A percentile compares a stretch with the other conserved stretches of the same genome.
phyloP scores from a whole-genome alignment of 1,140 invertebrate genomes.

The Onthophagus taurus region DNA sequence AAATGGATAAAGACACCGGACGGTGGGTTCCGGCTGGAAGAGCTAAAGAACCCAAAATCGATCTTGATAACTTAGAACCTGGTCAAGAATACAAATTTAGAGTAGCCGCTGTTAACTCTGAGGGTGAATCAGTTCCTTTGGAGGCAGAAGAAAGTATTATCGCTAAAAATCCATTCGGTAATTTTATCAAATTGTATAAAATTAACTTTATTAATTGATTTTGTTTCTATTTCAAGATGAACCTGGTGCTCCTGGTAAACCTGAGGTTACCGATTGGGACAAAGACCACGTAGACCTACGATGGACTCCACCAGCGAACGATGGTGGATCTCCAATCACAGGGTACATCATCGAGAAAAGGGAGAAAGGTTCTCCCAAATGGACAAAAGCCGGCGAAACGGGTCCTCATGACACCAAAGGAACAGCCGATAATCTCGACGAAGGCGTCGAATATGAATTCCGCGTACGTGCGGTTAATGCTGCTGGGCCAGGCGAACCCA shows the following conservation, averaged over 20 bases:
- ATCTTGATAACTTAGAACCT: slow-evolving; percentile 74
- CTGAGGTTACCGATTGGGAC: slow-evolving; percentile 88
- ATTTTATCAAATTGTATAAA: slow-evolving; percentile 21
- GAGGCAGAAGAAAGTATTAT: slow-evolving; percentile 81
- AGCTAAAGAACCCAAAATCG: slow-evolving; percentile 72
- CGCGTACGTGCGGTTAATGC: slow-evolving; percentile 73
- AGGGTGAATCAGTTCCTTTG: slow-evolving; percentile 89
- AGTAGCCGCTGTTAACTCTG: slow-evolving; percentile 88
- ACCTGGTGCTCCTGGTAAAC: slow-evolving; percentile 81
- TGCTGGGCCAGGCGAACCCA: slow-evolving; percentile 68
- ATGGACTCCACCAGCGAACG: slow-evolving; percentile 80
- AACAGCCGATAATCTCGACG: slow-evolving; percentile 68
- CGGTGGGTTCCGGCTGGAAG: slow-evolving; percentile 76
- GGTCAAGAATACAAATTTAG: slow-evolving; percentile 96
- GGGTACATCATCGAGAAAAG: slow-evolving; percentile 91
- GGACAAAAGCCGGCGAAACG: slow-evolving; percentile 77
- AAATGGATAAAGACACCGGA: slow-evolving; percentile 74
- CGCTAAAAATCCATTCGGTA: slow-evolving; percentile 96
- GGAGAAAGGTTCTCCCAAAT: slow-evolving; percentile 76
- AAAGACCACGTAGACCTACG: slow-evolving; percentile 87
- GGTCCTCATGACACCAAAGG: slow-evolving; percentile 69
- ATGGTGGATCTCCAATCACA: slow-evolving; percentile 88
- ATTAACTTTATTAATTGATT: neutral
- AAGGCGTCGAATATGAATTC: slow-evolving; percentile 82
- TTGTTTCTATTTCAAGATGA: slow-evolving; percentile 55